Percentiles rank a stretch among this genome's conserved stretches.
Conservation (phyloP, 2,797 vertebrate species). For the Acanthiza pusilla region DNA sequence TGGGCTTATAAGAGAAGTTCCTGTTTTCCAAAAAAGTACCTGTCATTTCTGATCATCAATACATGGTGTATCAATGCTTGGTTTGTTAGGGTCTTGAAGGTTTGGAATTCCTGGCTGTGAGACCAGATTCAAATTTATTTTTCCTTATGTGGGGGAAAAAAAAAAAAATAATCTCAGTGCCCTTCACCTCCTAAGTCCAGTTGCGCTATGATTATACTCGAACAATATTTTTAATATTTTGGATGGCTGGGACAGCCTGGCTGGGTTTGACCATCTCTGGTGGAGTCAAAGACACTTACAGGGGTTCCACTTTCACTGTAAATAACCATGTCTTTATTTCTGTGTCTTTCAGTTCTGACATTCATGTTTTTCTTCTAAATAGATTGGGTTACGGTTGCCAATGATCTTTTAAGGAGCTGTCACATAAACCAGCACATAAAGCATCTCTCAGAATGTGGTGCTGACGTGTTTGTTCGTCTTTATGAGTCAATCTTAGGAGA, state of each 20-base stretch:
- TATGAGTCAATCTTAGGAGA: conserved; percentile 91
- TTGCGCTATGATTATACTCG: neutral
- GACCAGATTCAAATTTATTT: neutral
- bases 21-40: neutral
- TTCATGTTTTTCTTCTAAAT: neutral
- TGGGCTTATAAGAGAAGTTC: neutral
- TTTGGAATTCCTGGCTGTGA: neutral
- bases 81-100: neutral
- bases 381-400: conserved; percentile 91
- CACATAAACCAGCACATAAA: conserved; percentile 78
- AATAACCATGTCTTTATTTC: neutral
- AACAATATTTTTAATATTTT: neutral
- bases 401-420: conserved; percentile 87
- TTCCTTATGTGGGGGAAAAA: neutral
- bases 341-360: neutral
- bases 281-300: neutral
- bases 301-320: neutral
- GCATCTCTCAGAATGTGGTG: conserved; percentile 84
- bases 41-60: neutral
- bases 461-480: conserved; percentile 84
- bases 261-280: neutral
- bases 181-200: neutral
- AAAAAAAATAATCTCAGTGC: neutral
- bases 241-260: neutral
- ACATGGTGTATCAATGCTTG: neutral